These are phyloP conservation scores for Halictus rubicundus DNA, from an alignment of 1,140 invertebrate species.

Conservation along the genomic window DNA sequence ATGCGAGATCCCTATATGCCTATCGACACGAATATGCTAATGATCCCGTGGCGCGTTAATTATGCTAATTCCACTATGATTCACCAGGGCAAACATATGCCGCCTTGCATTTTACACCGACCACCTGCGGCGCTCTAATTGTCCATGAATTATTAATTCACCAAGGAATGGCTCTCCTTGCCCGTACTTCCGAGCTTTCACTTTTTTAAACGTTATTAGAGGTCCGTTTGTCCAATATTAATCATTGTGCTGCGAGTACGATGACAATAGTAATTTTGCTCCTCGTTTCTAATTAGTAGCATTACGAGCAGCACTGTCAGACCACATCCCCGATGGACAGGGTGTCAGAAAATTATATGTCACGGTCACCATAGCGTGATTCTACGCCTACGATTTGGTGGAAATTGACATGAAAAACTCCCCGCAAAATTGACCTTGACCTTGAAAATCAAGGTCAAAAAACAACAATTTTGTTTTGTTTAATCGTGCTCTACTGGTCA, in stretches of 20 bases:
- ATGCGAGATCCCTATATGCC: constrained; percentile 61
- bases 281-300: not conserved
- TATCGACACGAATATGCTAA: constrained; percentile 75
- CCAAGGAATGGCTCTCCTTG: constrained; percentile 32
- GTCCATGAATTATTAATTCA: constrained; percentile 74
- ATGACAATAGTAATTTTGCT: too few relatives aligned
- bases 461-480: too few relatives aligned
- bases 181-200: constrained; percentile 30
- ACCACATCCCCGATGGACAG: not conserved
- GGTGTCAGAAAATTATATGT: too few relatives aligned
- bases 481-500: too few relatives aligned
- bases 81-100: constrained; percentile 77
- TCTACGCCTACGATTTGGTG: too few relatives aligned
- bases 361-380: too few relatives aligned
- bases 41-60: constrained; percentile 70
- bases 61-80: constrained; percentile 78
- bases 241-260: too few relatives aligned
- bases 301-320: not conserved
- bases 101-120: constrained; percentile 68
- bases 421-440: too few relatives aligned
- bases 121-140: constrained; percentile 76
- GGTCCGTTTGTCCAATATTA: too few relatives aligned
- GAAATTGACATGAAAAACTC: too few relatives aligned
- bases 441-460: too few relatives aligned
- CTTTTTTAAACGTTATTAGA: not conserved